phyloP scores from a whole-genome alignment of 2,797 vertebrate genomes.

The Sus cebifrons region DNA sequence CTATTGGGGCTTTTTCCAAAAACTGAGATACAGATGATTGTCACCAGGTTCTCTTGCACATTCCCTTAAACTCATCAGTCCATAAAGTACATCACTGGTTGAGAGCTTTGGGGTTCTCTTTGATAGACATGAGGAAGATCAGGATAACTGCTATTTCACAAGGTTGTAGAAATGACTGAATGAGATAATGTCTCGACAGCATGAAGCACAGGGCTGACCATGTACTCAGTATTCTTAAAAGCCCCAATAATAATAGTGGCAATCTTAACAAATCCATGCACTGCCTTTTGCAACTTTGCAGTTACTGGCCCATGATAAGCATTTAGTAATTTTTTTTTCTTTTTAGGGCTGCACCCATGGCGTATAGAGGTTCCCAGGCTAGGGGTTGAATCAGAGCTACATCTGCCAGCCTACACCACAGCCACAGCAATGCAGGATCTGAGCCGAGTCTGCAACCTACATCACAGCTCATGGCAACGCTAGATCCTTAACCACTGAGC shows the following conservation, averaged over 20 bases:
- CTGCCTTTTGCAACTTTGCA: conserved; percentile 17
- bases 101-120: background rate
- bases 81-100: background rate
- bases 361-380: too few species aligned
- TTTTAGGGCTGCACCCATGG: too few species aligned
- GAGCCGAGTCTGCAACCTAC: too few species aligned
- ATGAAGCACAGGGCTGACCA: background rate
- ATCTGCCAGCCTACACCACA: too few species aligned
- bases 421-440: too few species aligned
- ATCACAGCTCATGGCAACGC: too few species aligned
- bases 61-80: background rate
- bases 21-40: background rate
- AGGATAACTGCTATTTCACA: background rate
- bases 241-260: background rate
- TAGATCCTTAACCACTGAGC: too few species aligned
- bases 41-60: background rate
- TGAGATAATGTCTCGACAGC: conserved; percentile 14
- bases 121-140: background rate
- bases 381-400: too few species aligned
- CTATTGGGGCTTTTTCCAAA: background rate
- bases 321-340: background rate
- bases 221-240: conserved; percentile 30
- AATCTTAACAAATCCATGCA: background rate
- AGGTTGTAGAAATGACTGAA: background rate
- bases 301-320: background rate